Percentiles rank a stretch among this genome's conserved stretches.
Evolutionary conservation across 64 coral and sea anemone genomes (phyloP).

Genomic region (Montipora foliosa): DNA sequence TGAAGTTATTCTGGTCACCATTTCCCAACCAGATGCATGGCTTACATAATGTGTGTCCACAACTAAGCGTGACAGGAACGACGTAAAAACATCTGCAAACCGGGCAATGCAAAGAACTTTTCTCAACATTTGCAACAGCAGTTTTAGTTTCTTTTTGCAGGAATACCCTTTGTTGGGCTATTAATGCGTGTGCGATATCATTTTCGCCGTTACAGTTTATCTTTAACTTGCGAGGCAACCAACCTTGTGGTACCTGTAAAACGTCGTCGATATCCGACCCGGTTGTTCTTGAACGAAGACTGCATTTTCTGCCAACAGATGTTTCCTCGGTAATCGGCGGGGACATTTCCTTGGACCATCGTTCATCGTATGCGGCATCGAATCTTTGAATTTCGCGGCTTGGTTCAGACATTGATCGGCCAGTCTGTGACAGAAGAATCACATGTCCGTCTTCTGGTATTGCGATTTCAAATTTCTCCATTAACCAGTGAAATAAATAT

Average conservation of each 20-base stretch:
- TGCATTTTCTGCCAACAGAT: neutral
- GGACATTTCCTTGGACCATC: too few species aligned
- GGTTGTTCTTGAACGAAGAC: neutral
- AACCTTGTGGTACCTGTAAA: neutral
- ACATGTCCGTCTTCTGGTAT: neutral
- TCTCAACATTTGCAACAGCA: neutral
- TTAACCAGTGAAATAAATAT: neutral
- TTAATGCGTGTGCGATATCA: conserved; percentile 25
- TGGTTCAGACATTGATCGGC: neutral
- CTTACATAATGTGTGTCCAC: conserved; percentile 97
- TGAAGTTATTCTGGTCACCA: conserved; percentile 39
- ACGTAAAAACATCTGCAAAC: conserved; percentile 52
- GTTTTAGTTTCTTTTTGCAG: conserved; percentile 16
- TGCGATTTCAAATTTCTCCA: neutral
- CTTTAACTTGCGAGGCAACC: neutral
- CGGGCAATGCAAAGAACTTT: conserved; percentile 47
- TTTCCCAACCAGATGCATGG: conserved; percentile 46
- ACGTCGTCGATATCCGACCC: neutral
- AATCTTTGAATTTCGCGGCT: conserved; percentile 3
- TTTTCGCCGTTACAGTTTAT: neutral
- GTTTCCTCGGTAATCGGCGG: too few species aligned
- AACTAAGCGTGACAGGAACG: conserved; percentile 74
- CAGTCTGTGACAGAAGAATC: neutral
- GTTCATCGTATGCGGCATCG: too few species aligned
- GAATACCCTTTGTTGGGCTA: conserved; percentile 53